Evolutionary conservation across 2,113 vertebrate genomes (phyloP).

Genomic region (Orcinus orca): DNA sequence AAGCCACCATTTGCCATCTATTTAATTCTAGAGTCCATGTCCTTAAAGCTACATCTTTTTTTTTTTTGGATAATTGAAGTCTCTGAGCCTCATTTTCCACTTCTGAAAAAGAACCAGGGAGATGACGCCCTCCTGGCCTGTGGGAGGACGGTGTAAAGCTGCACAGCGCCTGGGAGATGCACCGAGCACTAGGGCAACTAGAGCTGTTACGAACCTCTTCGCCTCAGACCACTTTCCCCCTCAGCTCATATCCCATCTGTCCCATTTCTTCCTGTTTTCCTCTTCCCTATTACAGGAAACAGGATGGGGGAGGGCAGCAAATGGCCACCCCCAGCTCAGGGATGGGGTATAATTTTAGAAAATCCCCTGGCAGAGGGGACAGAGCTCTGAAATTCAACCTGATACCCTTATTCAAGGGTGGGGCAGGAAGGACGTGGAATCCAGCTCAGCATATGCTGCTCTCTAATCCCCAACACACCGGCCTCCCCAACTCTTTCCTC

Average conservation of each 20-base stretch:
- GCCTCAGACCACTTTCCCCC: neutral
- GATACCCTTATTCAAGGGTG: conserved; percentile 48
- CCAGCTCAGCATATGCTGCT: neutral
- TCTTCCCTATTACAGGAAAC: conserved; percentile 2
- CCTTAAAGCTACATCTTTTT: neutral
- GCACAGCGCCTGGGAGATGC: neutral
- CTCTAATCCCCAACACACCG: neutral
- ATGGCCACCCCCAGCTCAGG: neutral
- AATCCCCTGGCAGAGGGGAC: conserved; percentile 78
- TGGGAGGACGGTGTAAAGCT: neutral
- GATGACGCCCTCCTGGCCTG: neutral
- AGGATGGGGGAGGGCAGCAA: conserved; percentile 6
- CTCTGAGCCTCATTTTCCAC: neutral
- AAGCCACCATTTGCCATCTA: neutral
- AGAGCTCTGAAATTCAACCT: conserved; percentile 81
- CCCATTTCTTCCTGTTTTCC: conserved; percentile 6
- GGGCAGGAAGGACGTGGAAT: neutral
- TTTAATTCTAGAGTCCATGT: neutral
- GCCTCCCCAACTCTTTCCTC: neutral
- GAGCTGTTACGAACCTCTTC: neutral
- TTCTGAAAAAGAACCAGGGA: neutral
- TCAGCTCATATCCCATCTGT: neutral
- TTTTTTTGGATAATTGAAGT: neutral
- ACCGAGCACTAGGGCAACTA: fast-evolving
- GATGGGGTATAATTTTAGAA: conserved; percentile 84